Conservation (phyloP, 2,888 invertebrate genomes). For the Macropis europaea region DNA sequence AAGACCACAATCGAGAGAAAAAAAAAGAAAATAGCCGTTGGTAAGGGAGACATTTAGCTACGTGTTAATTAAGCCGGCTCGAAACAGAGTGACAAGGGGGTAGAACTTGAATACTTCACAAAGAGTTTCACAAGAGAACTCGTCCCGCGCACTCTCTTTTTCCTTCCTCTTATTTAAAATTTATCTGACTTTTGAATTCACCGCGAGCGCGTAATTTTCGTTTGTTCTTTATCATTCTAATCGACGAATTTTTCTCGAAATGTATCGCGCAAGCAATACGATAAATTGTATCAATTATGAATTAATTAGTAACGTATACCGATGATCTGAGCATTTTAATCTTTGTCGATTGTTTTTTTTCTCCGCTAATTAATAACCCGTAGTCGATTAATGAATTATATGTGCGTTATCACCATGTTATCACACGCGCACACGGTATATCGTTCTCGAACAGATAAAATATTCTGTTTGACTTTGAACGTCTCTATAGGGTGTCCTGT, state of each 20-base stretch:
- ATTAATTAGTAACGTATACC: background rate
- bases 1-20: conserved; percentile 3
- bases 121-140: conserved; percentile 53
- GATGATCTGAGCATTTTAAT: too few relatives aligned
- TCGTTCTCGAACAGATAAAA: conserved; percentile 46
- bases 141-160: conserved; percentile 4
- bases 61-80: conserved; percentile 71
- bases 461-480: conserved; percentile 67
- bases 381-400: too few relatives aligned
- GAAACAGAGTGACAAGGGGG: conserved; percentile 53
- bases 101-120: conserved; percentile 70
- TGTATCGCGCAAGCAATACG: background rate
- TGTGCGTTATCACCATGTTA: too few relatives aligned
- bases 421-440: conserved; percentile 13
- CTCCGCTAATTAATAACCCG: too few relatives aligned
- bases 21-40: conserved; percentile 21
- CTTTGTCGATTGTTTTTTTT: too few relatives aligned
- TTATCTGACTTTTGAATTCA: background rate
- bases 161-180: background rate
- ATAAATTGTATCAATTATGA: background rate
- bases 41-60: conserved; percentile 44
- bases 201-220: background rate
- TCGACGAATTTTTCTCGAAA: background rate
- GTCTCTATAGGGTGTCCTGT: background rate
- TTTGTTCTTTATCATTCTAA: background rate